Percentiles rank a stretch among this genome's conserved stretches.
Conservation (phyloP, 2,113 vertebrate genomes). For the Scomber scombrus region DNA sequence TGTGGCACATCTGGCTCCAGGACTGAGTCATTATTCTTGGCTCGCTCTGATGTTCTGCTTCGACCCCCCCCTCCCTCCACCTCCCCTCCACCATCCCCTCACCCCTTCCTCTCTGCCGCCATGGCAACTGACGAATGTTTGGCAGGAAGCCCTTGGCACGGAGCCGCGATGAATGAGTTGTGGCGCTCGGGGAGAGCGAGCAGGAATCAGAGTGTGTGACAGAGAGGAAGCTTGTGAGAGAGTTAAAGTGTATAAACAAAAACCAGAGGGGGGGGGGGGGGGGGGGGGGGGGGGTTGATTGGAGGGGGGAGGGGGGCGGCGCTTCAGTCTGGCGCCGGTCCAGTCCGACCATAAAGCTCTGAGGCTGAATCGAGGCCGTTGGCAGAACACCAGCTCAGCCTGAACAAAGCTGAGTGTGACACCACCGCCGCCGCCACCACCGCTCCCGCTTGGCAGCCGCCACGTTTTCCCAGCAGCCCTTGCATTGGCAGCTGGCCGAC, state of each 20-base stretch:
- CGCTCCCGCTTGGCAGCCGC: slow-evolving; percentile 88
- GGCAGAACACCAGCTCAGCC: slow-evolving; percentile 86
- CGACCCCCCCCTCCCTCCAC: slow-evolving; percentile 77
- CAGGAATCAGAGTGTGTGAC: slow-evolving; percentile 1
- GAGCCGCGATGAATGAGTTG: slow-evolving; percentile 30
- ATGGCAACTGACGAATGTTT: slow-evolving; percentile 94
- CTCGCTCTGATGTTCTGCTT: slow-evolving; percentile 58
- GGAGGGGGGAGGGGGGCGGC: slow-evolving; percentile 5
- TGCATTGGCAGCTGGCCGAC: slow-evolving; percentile 91
- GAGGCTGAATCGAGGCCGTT: slow-evolving; percentile 91
- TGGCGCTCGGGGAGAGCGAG: slow-evolving; percentile 4
- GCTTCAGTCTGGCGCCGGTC: slow-evolving; percentile 83
- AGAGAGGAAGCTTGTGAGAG: slow-evolving; percentile 6
- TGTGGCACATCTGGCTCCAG: slow-evolving; percentile 88
- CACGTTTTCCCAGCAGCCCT: slow-evolving; percentile 93
- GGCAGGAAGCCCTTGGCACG: slow-evolving; percentile 85
- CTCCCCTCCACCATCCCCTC: slow-evolving; percentile 63
- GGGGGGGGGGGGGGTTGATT: too few species aligned
- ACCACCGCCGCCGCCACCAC: slow-evolving; percentile 86
- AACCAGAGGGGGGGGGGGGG: background rate
- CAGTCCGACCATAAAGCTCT: slow-evolving; percentile 75
- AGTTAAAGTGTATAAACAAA: slow-evolving; percentile 39
- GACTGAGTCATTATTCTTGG: slow-evolving; percentile 82
- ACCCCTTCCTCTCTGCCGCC: slow-evolving; percentile 83
- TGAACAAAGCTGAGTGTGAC: slow-evolving; percentile 88